phyloP scores from a whole-genome alignment of 2,113 vertebrate species.

The Acinonyx jubatus region DNA sequence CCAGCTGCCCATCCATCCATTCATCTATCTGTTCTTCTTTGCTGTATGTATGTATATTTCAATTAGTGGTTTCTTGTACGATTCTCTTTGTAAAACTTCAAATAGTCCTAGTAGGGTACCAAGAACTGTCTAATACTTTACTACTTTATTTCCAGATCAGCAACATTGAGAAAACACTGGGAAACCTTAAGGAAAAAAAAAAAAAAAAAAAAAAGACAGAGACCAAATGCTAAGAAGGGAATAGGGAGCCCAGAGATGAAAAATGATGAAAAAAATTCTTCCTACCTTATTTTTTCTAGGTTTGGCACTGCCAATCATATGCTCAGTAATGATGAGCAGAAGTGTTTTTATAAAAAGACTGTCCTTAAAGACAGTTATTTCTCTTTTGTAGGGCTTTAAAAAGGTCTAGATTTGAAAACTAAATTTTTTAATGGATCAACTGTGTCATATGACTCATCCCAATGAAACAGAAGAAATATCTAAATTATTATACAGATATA shows the following conservation, averaged over 20 bases:
- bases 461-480: not conserved
- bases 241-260: not conserved
- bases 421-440: not conserved
- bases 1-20: not conserved
- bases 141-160: not conserved
- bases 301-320: not conserved
- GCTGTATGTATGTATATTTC: not conserved
- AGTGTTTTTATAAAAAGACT: not conserved
- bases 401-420: not conserved
- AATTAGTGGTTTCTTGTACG: not conserved
- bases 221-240: not conserved
- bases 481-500: not conserved
- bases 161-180: not conserved
- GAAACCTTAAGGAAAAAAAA: not conserved
- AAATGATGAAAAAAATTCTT: not conserved
- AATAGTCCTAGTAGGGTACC: not conserved
- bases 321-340: not conserved
- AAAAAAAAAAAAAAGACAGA: not conserved
- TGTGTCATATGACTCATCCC: not conserved
- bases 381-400: not conserved
- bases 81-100: not conserved
- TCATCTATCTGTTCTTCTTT: not conserved
- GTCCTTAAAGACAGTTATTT: not conserved
- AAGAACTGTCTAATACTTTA: not conserved
- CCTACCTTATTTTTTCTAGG: not conserved